Conservation (phyloP, 1,140 invertebrate species). For the Pararge aegeria region DNA sequence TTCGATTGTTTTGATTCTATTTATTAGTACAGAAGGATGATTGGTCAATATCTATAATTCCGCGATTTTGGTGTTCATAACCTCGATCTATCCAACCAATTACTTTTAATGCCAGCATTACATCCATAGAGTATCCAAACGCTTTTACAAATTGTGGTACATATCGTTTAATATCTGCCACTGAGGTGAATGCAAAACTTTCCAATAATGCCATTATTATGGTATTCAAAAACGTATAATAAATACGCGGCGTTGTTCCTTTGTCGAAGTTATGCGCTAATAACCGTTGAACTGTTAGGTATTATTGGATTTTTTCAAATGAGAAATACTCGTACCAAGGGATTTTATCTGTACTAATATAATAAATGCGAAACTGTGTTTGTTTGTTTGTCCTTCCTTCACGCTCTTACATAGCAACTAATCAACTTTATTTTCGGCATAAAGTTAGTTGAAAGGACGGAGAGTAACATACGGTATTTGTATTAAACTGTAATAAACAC, state of each 20-base stretch:
- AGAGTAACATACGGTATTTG: too few species aligned
- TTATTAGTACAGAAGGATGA: too few species aligned
- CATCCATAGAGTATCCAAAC: neutral
- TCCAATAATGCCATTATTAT: neutral
- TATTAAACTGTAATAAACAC: too few species aligned
- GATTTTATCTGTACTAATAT: too few species aligned
- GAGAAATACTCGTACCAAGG: too few species aligned
- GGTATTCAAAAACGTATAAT: neutral
- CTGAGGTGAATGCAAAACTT: conserved; percentile 1
- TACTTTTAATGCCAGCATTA: neutral
- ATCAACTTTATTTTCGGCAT: too few species aligned
- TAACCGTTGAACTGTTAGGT: neutral
- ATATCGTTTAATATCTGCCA: conserved; percentile 5
- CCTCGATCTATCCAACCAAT: neutral
- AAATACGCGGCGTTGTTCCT: neutral
- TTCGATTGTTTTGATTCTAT: too few species aligned
- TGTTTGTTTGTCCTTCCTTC: too few species aligned
- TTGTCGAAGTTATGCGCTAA: neutral
- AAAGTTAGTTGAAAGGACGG: too few species aligned
- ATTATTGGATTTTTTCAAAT: neutral
- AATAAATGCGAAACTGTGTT: too few species aligned
- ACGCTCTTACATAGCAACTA: too few species aligned
- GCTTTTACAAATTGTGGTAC: neutral
- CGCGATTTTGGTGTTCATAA: neutral
- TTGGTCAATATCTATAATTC: neutral